Percentiles rank a stretch among this genome's conserved stretches.
Evolutionary conservation across 2,888 invertebrate species (phyloP).

Genomic region (Philereme transversata): DNA sequence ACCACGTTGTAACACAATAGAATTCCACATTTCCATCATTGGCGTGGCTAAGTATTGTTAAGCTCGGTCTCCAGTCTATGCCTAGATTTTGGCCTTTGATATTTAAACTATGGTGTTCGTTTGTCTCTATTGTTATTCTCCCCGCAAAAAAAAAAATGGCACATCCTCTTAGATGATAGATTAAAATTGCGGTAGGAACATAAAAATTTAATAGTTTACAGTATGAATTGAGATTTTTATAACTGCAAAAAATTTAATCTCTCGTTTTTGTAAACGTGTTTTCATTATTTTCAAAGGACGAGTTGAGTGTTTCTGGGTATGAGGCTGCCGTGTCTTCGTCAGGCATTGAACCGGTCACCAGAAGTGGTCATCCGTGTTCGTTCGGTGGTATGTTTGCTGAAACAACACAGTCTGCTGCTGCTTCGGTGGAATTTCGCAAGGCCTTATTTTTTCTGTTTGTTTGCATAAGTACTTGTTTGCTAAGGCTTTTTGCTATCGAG

Average conservation of each 20-base stretch:
- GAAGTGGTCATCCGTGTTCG: slow-evolving; percentile 73
- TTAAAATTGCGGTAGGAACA: slow-evolving; percentile 53
- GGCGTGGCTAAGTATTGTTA: slow-evolving; percentile 59
- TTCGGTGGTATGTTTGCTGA: slow-evolving; percentile 67
- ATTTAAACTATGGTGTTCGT: slow-evolving; percentile 58
- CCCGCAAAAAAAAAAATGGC: slow-evolving; percentile 46
- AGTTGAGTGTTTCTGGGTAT: slow-evolving; percentile 41
- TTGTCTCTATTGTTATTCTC: slow-evolving; percentile 65
- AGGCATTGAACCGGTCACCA: slow-evolving; percentile 63
- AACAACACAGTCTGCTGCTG: slow-evolving; percentile 72
- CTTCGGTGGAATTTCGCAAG: slow-evolving; percentile 67
- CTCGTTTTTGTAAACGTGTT: slow-evolving; percentile 44
- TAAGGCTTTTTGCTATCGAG: slow-evolving; percentile 71
- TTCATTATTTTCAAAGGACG: slow-evolving; percentile 47
- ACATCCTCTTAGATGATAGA: slow-evolving; percentile 49
- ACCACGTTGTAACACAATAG: slow-evolving; percentile 57
- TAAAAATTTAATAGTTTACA: slow-evolving; percentile 48
- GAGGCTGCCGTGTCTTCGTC: slow-evolving; percentile 62
- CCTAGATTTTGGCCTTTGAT: slow-evolving; percentile 63
- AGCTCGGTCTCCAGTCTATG: slow-evolving; percentile 54
- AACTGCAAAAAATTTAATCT: slow-evolving; percentile 47
- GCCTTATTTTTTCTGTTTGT: slow-evolving; percentile 68
- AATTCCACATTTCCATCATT: slow-evolving; percentile 58
- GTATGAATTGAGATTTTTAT: slow-evolving; percentile 47
- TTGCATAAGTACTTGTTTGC: slow-evolving; percentile 64